Evolutionary conservation across 1,140 invertebrate genomes (phyloP).

Genomic region (Drosophila tsacasi): DNA sequence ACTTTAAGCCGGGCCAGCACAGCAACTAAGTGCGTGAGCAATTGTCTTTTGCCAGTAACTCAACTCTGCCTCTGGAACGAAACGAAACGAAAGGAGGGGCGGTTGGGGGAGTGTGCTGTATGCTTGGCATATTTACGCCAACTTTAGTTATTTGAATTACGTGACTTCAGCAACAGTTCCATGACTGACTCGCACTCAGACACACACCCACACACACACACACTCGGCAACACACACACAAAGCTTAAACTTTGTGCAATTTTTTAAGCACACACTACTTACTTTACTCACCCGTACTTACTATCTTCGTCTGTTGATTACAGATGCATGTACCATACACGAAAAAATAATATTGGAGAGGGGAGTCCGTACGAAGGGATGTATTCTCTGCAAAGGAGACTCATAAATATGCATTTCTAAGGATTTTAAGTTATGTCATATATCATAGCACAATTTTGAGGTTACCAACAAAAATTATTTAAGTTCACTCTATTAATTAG

Average conservation of each 20-base stretch:
- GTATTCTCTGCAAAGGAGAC: not conserved
- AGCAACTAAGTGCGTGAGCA: slow-evolving; percentile 60
- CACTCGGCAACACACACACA: slow-evolving; percentile 3
- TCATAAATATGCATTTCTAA: not conserved
- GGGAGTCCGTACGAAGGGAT: not conserved
- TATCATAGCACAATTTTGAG: not conserved
- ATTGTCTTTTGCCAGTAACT: slow-evolving; percentile 66
- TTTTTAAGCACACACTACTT: slow-evolving; percentile 70
- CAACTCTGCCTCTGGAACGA: slow-evolving; percentile 19
- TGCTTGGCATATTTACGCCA: slow-evolving; percentile 81
- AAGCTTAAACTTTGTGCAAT: slow-evolving; percentile 59
- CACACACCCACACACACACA: slow-evolving; percentile 18
- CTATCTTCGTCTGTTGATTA: slow-evolving; percentile 73
- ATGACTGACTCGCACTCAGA: slow-evolving; percentile 64
- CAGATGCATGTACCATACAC: slow-evolving; percentile 65
- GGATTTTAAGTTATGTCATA: not conserved
- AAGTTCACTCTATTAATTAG: too few species aligned
- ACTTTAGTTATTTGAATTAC: slow-evolving; percentile 84
- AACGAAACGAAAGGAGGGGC: not conserved
- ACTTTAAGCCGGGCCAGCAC: slow-evolving; percentile 37
- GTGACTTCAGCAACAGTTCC: slow-evolving; percentile 82
- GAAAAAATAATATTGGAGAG: slow-evolving; percentile 51
- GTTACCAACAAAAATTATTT: too few species aligned
- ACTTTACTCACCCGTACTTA: slow-evolving; percentile 54
- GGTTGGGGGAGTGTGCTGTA: slow-evolving; percentile 23